Conservation (phyloP, 2,797 vertebrate species). For the Brachymystax lenok region DNA sequence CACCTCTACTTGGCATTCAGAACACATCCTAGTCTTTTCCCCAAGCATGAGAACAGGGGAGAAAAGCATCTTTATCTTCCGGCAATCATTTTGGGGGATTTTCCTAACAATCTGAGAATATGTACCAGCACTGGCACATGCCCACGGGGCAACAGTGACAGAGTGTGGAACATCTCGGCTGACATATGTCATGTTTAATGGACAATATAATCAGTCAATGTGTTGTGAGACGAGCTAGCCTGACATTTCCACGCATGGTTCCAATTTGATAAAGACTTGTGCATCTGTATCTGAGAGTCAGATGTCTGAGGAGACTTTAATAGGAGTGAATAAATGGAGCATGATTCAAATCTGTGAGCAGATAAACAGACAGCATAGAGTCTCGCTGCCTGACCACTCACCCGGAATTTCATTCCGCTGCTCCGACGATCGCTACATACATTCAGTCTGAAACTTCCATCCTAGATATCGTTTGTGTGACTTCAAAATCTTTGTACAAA, state of each 20-base stretch:
- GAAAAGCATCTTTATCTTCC: constrained; percentile 65
- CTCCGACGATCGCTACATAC: too few species aligned
- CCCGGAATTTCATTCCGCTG: too few species aligned
- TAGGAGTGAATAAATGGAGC: constrained; percentile 41
- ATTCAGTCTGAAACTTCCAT: too few species aligned
- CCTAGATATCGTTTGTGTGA: too few species aligned
- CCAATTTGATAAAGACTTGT: constrained; percentile 38
- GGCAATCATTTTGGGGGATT: constrained; percentile 65
- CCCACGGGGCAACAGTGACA: constrained; percentile 50
- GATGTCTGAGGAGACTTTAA: constrained; percentile 35
- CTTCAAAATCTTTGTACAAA: too few species aligned
- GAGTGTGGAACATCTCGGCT: constrained; percentile 29
- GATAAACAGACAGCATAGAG: constrained; percentile 1
- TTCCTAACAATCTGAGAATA: constrained; percentile 40
- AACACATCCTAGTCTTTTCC: constrained; percentile 57
- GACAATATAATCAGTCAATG: constrained; percentile 40
- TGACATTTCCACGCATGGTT: constrained; percentile 51
- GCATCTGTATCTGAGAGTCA: constrained; percentile 40
- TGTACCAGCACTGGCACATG: constrained; percentile 28
- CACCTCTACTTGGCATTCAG: constrained; percentile 72
- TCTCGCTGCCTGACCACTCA: background rate
- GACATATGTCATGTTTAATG: constrained; percentile 50
- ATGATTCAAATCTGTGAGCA: constrained; percentile 34
- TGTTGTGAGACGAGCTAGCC: constrained; percentile 35
- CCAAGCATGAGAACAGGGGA: constrained; percentile 42